These are phyloP conservation scores for Gonioctena quinquepunctata DNA, from an alignment of 1,140 invertebrate genomes.

Conservation along the genomic window DNA sequence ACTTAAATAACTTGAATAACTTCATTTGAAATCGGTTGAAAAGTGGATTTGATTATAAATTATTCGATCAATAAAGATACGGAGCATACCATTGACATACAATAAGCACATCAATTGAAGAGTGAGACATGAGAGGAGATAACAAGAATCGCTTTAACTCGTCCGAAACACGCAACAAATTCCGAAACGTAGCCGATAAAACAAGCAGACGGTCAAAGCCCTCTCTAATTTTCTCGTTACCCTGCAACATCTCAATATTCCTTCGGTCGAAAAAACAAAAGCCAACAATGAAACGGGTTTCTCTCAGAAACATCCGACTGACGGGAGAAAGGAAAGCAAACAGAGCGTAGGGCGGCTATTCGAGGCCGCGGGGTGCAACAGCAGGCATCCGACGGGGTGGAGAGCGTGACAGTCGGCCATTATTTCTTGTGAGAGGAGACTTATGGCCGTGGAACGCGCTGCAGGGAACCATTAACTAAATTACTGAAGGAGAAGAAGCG, in stretches of 20 bases:
- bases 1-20: too few relatives aligned
- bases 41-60: too few relatives aligned
- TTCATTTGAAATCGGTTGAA: too few relatives aligned
- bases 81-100: too few relatives aligned
- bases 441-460: slow-evolving; percentile 51
- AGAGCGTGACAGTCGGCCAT: slow-evolving; percentile 55
- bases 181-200: background rate
- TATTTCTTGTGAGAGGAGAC: slow-evolving; percentile 55
- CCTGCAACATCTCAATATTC: background rate
- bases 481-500: slow-evolving; percentile 49
- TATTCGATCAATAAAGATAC: too few relatives aligned
- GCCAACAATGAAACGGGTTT: slow-evolving; percentile 5
- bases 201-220: background rate
- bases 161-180: background rate
- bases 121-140: too few relatives aligned
- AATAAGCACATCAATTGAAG: too few relatives aligned
- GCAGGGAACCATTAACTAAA: slow-evolving; percentile 55
- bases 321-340: background rate
- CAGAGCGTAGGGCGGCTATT: background rate
- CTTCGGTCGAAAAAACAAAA: background rate
- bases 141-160: too few relatives aligned
- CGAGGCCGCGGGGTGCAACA: slow-evolving; percentile 8
- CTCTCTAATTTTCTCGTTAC: slow-evolving; percentile 4
- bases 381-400: slow-evolving; percentile 37
- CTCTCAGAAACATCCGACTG: background rate